Conservation (phyloP, 2,888 invertebrate genomes). For the Choreutis nemorana region DNA sequence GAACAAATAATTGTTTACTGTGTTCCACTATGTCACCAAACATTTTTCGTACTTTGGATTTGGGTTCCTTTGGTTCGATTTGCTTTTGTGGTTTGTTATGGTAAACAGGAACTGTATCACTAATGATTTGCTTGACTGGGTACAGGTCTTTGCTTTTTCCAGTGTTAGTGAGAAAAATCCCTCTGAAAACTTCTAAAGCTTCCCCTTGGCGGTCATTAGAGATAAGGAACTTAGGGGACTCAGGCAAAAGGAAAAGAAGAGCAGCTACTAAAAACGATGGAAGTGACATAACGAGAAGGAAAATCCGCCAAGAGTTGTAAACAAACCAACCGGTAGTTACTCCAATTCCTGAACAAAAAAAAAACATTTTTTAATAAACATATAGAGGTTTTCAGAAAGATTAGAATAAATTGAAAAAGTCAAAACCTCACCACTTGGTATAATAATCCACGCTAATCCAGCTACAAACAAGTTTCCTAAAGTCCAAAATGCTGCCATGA, state of each 20-base stretch:
- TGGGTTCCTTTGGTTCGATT: constrained; percentile 64
- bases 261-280: constrained; percentile 89
- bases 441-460: constrained; percentile 80
- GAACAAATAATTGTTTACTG: constrained; percentile 81
- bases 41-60: constrained; percentile 77
- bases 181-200: constrained; percentile 81
- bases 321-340: constrained; percentile 72
- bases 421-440: constrained; percentile 61
- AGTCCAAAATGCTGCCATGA: constrained; percentile 96
- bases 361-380: neutral
- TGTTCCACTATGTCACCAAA: constrained; percentile 79
- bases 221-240: constrained; percentile 90
- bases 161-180: constrained; percentile 84
- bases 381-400: neutral
- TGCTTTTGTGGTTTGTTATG: constrained; percentile 64
- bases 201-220: constrained; percentile 81
- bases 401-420: constrained; percentile 5
- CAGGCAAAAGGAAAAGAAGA: constrained; percentile 83
- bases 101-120: constrained; percentile 66
- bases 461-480: constrained; percentile 92
- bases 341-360: constrained; percentile 67
- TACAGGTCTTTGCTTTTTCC: constrained; percentile 77
- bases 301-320: constrained; percentile 93
- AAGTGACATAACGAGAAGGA: constrained; percentile 85
- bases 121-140: constrained; percentile 75